Evolutionary conservation across 2,113 vertebrate species (phyloP), one percentile per base, ranked within the genome.

Genomic region (Colaptes auratus): DNA sequence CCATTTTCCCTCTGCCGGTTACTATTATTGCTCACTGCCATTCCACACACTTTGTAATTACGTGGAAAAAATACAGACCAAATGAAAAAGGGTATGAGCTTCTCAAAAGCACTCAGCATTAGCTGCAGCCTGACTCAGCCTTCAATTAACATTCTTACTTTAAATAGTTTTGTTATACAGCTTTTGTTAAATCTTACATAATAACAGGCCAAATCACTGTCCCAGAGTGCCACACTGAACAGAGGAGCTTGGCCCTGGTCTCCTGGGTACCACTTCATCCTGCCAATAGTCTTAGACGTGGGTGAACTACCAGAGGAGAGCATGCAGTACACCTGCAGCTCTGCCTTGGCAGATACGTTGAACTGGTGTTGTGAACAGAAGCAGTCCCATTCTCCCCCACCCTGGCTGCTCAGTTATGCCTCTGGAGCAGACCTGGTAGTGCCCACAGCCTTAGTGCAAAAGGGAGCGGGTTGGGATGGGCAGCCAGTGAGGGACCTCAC

Each of bases 61-160:
- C 88, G 69, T 88, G 46, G 76, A 83, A 96, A 93, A 93, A 95
- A 91, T 58, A 95, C 48, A 96, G 94, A 91, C 94, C 50, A 88
- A 94, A 96, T 95, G 82, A 91, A 92, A 94, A 96, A 95, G 94
- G 72, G 85, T 90, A 83, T 9, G 30, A 93, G 95, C 72, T 63
- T 95, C 85, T 96, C 79, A 92, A 71, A 95, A 95, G 61, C 93
- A 92, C 91, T 89, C 82, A 86, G 65, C 6, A 18, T 82, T 95
- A 89, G 94, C 91, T 92, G 79, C 82, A 95, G 94, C 93, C 91
- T 97, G 96, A 96, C 93, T 97, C 96, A 97, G 93, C 79, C 94
- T 86, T 95, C 95, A 95, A 91, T 97, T 97, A 97, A 90, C 84
- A 96, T 96, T 95, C 94, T 92, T 94, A 75, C 96, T 96, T 90